Evolutionary conservation across 2,888 invertebrate genomes (phyloP).

Genomic region (Lithophane socia): DNA sequence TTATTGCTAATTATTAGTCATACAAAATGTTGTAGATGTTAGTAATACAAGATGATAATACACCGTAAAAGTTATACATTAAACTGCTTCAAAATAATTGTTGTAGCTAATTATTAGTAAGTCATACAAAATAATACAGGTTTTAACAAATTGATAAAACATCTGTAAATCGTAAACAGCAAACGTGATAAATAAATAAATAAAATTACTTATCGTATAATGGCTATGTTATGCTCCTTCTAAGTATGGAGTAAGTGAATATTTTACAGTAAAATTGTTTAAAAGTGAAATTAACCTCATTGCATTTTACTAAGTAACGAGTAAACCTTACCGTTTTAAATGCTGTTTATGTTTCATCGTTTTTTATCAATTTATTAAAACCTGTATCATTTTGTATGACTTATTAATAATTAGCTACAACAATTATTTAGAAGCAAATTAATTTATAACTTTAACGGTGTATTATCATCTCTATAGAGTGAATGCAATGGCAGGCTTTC

Average conservation of each 20-base stretch:
- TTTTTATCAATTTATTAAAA: background rate
- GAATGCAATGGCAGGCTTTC: slow-evolving; percentile 80
- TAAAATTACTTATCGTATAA: too few species aligned
- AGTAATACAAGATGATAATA: too few species aligned
- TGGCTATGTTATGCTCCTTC: background rate
- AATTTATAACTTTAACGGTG: background rate
- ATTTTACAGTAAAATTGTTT: background rate
- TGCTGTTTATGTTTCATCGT: background rate
- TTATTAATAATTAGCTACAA: too few species aligned
- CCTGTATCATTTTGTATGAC: background rate
- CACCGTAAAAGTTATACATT: too few species aligned
- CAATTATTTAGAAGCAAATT: background rate
- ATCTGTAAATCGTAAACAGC: too few species aligned
- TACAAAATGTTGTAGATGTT: too few species aligned
- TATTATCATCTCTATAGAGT: slow-evolving; percentile 72
- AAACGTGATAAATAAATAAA: too few species aligned
- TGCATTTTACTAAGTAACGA: background rate
- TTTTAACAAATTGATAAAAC: too few species aligned
- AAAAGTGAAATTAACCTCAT: background rate
- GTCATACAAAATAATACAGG: too few species aligned
- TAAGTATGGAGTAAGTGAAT: background rate
- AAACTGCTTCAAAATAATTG: too few species aligned
- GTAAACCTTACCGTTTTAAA: background rate
- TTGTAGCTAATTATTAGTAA: too few species aligned
- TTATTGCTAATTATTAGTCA: background rate